Evolutionary conservation across 2,113 vertebrate genomes (phyloP), one percentile per base, ranked within the genome.

Genomic region (Trichomycterus rosablanca): DNA sequence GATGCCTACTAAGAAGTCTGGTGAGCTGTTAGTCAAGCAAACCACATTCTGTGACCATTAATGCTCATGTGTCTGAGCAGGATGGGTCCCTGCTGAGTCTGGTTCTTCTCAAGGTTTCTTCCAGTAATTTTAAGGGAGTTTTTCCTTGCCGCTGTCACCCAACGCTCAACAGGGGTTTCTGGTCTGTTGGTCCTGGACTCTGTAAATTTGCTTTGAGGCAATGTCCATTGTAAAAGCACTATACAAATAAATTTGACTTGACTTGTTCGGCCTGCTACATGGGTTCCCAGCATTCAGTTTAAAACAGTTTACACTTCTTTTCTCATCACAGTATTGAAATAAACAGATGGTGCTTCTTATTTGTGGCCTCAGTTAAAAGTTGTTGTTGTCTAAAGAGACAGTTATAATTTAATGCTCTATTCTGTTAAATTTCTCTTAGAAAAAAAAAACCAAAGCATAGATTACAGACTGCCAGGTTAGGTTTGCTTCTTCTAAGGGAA

Each of bases 361-460:
- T 58, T 63, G 34, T 50, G 20, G 12, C 60, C n/a, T 11, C 14
- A 7, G 10, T 48, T 5, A 59, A 14, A 59, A 44, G 32, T 22
- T 35, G 43, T 48, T 32, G 39, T 34, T 51, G 24, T 51, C 50
- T 56, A 10, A 56, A 30, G 14, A 34, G 50, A 56, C 39, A 42
- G 20, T 3, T 14, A 32, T 12, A 37, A 28, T 55, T 7, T 8
- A 30, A 18, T 52, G 52, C 23, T 23, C 46, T 45, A 18, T 12
- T 28, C 45, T 63, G 45, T 43, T 34, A 51, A 18, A 39, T 67
- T 58, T 59, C 46, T 43, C 18, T 39, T 12, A 22, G 40, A 23
- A 7, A 9, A 55, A 23, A 11, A 50, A 54, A 18, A n/a, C n/a
- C n/a, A n/a, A 58, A 24, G 7, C 63, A 70, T 32, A 42, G 20